phyloP scores from a whole-genome alignment of 1,140 invertebrate genomes.

The Teleopsis dalmanni region DNA sequence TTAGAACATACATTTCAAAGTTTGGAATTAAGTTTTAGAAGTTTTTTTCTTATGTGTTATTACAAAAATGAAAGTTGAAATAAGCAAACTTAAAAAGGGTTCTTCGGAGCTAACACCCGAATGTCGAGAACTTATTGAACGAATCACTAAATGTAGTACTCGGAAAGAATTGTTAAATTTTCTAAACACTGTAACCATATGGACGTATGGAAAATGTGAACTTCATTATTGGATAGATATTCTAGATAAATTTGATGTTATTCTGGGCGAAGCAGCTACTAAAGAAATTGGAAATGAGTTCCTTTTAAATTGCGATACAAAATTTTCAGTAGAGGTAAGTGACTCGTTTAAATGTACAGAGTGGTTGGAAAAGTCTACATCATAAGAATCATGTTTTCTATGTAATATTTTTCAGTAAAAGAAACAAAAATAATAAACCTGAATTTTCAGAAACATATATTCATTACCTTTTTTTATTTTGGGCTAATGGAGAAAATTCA shows the following conservation, averaged over 20 bases:
- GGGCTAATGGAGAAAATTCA: no score
- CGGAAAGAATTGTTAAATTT: conserved; percentile 64
- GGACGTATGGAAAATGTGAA: conserved; percentile 89
- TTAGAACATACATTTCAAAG: no score
- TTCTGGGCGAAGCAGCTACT: conserved; percentile 67
- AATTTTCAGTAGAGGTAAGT: conserved; percentile 54
- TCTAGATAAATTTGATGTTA: conserved; percentile 74
- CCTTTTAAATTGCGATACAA: conserved; percentile 70
- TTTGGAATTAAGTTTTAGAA: no score
- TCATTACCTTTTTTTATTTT: no score
- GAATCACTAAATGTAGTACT: conserved; percentile 59
- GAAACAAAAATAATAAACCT: background rate
- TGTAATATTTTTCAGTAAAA: background rate
- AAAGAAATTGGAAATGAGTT: conserved; percentile 61
- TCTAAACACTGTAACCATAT: conserved; percentile 69
- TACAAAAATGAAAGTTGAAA: conserved; percentile 76
- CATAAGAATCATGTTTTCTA: no score
- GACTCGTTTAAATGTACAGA: no score
- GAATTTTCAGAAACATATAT: no score
- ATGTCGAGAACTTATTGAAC: conserved; percentile 73
- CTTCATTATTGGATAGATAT: conserved; percentile 86
- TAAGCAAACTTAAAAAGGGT: conserved; percentile 77
- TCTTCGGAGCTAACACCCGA: conserved; percentile 81
- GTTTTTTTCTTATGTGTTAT: no score
- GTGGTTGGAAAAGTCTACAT: no score